Evolutionary conservation across 2,797 vertebrate genomes (phyloP).

Genomic region (Percopsis omiscomaycus): DNA sequence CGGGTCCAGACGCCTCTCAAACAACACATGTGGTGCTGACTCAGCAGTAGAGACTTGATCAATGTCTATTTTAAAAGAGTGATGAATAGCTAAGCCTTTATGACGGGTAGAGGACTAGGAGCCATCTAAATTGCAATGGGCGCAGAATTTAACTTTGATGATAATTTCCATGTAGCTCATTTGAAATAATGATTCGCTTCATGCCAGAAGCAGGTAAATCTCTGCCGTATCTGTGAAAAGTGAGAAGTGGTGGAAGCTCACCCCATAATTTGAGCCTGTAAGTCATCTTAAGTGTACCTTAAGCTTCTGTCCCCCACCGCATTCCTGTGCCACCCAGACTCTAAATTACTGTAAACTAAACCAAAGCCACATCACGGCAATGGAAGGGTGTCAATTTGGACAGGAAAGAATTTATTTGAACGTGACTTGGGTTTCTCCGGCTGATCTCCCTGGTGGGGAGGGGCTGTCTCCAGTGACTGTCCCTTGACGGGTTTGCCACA

Average conservation of each 20-base stretch:
- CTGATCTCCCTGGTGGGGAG: conserved; percentile 65
- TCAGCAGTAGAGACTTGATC: conserved; percentile 17
- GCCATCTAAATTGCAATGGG: conserved; percentile 14
- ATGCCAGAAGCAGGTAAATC: conserved; percentile 45
- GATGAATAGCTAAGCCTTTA: conserved; percentile 22
- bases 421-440: conserved; percentile 68
- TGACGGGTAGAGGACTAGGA: conserved; percentile 26
- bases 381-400: conserved; percentile 75
- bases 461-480: conserved; percentile 68
- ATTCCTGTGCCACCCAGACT: conserved; percentile 74
- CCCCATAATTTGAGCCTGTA: conserved; percentile 61
- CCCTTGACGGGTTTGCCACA: conserved; percentile 61
- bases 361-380: conserved; percentile 65
- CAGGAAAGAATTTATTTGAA: conserved; percentile 77
- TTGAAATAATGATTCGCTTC: conserved; percentile 40
- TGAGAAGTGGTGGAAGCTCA: conserved; percentile 51
- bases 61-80: conserved; percentile 18
- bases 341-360: conserved; percentile 73
- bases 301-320: conserved; percentile 54
- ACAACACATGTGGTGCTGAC: conserved; percentile 14
- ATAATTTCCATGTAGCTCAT: conserved; percentile 44
- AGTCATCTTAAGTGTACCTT: conserved; percentile 58
- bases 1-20: conserved; percentile 2
- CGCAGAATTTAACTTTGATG: conserved; percentile 22
- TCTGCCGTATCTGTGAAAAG: conserved; percentile 37